Conservation (phyloP, 2,888 invertebrate genomes). For the Trissolcus japonicus region DNA sequence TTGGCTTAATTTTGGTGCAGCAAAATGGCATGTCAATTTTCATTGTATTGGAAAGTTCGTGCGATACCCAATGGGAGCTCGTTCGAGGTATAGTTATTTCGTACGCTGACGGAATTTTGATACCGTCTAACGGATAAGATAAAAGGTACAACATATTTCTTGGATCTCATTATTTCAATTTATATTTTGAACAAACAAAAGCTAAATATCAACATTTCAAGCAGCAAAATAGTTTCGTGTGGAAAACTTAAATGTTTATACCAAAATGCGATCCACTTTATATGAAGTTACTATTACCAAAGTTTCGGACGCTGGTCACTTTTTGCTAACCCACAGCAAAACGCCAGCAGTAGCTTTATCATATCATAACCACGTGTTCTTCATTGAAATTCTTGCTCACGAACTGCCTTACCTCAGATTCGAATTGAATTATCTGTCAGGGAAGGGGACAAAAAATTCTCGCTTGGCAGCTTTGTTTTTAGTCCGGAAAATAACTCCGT, state of each 20-base stretch:
- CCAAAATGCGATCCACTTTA: conserved; percentile 20
- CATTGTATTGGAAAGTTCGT: conserved; percentile 34
- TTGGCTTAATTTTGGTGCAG: conserved; percentile 23
- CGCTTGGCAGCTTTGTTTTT: conserved; percentile 36
- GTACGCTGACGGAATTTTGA: conserved; percentile 36
- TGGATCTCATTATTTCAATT: too few relatives aligned
- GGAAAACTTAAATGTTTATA: conserved; percentile 32
- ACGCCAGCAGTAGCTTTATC: conserved; percentile 45
- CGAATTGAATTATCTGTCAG: conserved; percentile 47
- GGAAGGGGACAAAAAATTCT: conserved; percentile 30
- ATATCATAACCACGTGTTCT: conserved; percentile 50
- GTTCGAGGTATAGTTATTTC: conserved; percentile 6
- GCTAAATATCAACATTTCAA: not conserved
- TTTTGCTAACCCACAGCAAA: conserved; percentile 35
- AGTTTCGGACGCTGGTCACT: conserved; percentile 35
- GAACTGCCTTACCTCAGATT: conserved; percentile 41
- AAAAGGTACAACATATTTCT: not conserved
- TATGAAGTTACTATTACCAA: conserved; percentile 26
- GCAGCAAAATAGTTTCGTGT: conserved; percentile 4
- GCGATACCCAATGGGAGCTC: not conserved
- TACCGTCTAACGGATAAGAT: conserved; percentile 6
- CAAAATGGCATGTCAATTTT: conserved; percentile 42
- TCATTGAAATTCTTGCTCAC: conserved; percentile 50
- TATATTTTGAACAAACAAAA: too few relatives aligned
- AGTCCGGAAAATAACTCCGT: conserved; percentile 32